Evolutionary conservation across 2,888 invertebrate genomes (phyloP), one percentile per base, ranked within the genome.

Genomic region (Thumatha senex): DNA sequence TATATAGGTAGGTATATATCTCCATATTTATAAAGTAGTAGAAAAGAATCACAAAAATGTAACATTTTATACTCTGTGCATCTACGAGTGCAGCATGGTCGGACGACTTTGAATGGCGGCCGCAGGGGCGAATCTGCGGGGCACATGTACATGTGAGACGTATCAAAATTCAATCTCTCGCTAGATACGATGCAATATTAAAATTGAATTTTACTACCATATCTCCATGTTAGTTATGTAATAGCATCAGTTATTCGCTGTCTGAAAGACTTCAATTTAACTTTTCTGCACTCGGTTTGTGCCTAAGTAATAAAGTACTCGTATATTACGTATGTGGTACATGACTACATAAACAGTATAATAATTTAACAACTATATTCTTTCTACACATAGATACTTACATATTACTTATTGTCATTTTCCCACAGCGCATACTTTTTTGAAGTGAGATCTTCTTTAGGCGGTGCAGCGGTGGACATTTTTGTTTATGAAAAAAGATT

Each of bases 101-200:
- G 79, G 79, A 46, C 78, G 80, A 56, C 58, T 60, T 41, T 79
- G 80, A 86, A 87, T 86, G 70, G 71, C 51, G 58, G 61, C 64
- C 64, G 62, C 70, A 61, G 69, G 68, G 64, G 66, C 58, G 76
- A 67, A 69, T 72, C 69, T 68, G 60, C 53, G 58, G 61, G 63
- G 61, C 51, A 62, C 69, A 63, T 61, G 65, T 59, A 62, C 69
- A 63, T 61, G 65, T 59, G 66, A 72, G 63, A 77, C 74, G 74
- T 84, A 86, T 82, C 84, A 80, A 84, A 82, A 86, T 87, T 84
- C 83, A 86, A 87, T 87, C 80, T 86, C 81, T 80, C 76, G 76
- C 74, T 66, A 61, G 63, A 70, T 70, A 70, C 76, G 76, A 72
- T 74, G 76, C 72, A 80, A 83, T 88, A 86, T 85, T 80, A 76